Conservation (phyloP, 2,113 vertebrate species). For the Dipodomys spectabilis region DNA sequence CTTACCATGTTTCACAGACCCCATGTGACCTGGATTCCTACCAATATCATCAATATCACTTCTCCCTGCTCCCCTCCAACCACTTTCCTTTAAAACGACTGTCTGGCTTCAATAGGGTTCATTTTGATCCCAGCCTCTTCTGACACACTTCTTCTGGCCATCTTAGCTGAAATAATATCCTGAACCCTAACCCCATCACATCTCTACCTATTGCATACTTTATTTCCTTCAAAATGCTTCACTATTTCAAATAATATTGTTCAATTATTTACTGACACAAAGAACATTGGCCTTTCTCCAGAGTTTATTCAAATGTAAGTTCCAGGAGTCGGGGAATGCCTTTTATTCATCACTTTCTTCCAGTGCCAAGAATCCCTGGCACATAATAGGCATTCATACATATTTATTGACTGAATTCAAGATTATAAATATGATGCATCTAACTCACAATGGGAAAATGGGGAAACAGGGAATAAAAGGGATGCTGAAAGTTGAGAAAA, state of each 20-base stretch:
- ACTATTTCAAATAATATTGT: slow-evolving; percentile 6
- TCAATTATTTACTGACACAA: not conserved
- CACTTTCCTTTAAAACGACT: not conserved
- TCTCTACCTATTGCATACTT: not conserved
- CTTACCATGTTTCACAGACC: not conserved
- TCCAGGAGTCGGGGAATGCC: not conserved
- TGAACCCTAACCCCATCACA: not conserved
- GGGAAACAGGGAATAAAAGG: not conserved
- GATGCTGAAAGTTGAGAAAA: not conserved
- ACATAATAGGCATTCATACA: not conserved
- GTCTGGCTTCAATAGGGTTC: not conserved
- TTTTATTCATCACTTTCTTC: not conserved
- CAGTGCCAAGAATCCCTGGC: not conserved
- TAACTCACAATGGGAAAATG: not conserved
- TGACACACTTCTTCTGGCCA: not conserved
- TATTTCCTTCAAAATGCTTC: not conserved
- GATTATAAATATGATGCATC: not conserved
- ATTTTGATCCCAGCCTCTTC: not conserved
- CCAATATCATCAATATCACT: not conserved
- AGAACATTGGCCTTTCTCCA: not conserved
- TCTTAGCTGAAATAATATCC: not conserved
- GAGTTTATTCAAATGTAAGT: not conserved
- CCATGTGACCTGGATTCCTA: not conserved
- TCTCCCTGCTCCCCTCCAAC: not conserved
- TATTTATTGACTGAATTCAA: not conserved